Conservation (phyloP, 2,113 vertebrate species). For the Puntigrus tetrazona region DNA sequence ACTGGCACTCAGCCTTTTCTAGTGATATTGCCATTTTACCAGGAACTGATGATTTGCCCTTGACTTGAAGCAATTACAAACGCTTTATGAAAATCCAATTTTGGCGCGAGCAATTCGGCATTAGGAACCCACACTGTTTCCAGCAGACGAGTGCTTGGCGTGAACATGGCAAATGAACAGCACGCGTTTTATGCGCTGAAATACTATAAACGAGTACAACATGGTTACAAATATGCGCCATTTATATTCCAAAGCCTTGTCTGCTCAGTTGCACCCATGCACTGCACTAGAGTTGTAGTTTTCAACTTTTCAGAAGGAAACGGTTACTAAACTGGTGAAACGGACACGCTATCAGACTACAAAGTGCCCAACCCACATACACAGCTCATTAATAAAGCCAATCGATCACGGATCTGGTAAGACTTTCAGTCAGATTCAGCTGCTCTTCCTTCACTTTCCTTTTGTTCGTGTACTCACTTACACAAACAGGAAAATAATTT, state of each 20-base stretch:
- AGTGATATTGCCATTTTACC: too few relatives aligned
- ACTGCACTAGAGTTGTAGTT: not conserved
- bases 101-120: too few relatives aligned
- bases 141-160: not conserved
- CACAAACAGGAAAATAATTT: constrained; percentile 44
- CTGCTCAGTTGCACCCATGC: not conserved
- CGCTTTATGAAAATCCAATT: too few relatives aligned
- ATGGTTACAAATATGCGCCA: not conserved
- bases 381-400: constrained; percentile 21
- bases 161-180: not conserved
- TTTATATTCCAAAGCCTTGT: not conserved
- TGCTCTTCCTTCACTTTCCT: not conserved
- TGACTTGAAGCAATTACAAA: too few relatives aligned
- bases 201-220: not conserved
- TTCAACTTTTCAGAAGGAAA: not conserved
- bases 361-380: not conserved
- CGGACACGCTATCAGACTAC: not conserved
- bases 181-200: not conserved
- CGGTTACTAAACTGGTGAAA: not conserved
- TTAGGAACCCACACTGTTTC: not conserved
- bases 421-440: not conserved
- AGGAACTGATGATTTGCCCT: too few relatives aligned
- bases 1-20: too few relatives aligned
- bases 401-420: constrained; percentile 3
- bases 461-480: constrained; percentile 23